Conservation (phyloP, 2,888 invertebrate genomes). For the Sarcophaga rosellei region DNA sequence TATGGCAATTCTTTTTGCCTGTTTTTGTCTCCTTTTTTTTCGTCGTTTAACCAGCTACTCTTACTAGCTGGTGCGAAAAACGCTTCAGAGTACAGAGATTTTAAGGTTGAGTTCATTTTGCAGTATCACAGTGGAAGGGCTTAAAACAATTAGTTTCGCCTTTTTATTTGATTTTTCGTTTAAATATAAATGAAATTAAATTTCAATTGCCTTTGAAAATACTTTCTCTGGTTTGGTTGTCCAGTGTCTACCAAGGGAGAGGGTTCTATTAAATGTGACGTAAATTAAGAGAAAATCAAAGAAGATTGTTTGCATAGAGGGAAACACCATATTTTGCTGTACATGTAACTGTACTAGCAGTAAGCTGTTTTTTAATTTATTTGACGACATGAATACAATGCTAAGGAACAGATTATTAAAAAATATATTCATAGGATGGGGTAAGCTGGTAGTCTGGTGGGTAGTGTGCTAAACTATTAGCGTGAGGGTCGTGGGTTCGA, state of each 20-base stretch:
- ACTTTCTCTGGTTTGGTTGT: constrained; percentile 12
- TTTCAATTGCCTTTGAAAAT: constrained; percentile 22
- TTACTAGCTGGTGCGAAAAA: not conserved
- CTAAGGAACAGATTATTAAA: too few species aligned
- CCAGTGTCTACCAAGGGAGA: not conserved
- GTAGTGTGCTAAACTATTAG: too few species aligned
- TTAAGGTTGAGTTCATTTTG: constrained; percentile 60
- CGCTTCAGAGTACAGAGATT: constrained; percentile 36
- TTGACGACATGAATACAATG: too few species aligned
- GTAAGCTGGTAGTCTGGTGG: too few species aligned
- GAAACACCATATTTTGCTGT: too few species aligned
- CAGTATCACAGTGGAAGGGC: constrained; percentile 37
- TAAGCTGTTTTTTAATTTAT: too few species aligned
- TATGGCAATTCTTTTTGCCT: not conserved
- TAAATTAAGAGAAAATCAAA: not conserved
- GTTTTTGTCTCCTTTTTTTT: not conserved
- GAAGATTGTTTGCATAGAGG: not conserved
- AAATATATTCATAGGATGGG: too few species aligned
- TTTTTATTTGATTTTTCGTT: constrained; percentile 3
- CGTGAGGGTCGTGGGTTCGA: too few species aligned
- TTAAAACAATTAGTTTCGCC: constrained; percentile 60
- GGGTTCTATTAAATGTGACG: not conserved
- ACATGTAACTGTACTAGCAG: too few species aligned
- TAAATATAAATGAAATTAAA: constrained; percentile 34
- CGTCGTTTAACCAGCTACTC: not conserved